Base-by-base conservation (phyloP, 1,140 invertebrate genomes). In the Conus ventricosus region DNA sequence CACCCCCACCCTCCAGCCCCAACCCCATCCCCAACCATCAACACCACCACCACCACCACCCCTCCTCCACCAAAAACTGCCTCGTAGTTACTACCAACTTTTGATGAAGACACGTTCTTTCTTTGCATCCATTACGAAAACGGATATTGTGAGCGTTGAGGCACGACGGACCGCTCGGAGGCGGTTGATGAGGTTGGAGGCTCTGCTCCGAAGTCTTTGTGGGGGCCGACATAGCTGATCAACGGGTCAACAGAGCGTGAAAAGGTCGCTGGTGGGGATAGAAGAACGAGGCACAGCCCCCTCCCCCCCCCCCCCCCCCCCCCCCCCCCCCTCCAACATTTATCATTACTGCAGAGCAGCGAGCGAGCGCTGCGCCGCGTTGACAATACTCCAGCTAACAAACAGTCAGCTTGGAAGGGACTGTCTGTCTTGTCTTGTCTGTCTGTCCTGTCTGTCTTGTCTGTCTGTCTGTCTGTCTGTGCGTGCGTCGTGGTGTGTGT, bases 101-200 rank as follows among this genome's bases (percentile, higher is more conserved):
- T 71, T 71, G 67, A 71, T 71, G 25, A 78, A 11, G 76, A 51
- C 25, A 78, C 76, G 39, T 27, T 78, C 80, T 53, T 55, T 81
- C 80, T 53, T 39, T 54, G 80, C 80, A 54, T 51, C 39, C 27
- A 81, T 81, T 81, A 53, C 80, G 39, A 53, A 81, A 81, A 81
- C 80, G 80, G 80, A 81, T 81, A 81, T 81, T 81, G 80, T 81
- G 80, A 81, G 80, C 80, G 80, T 81, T 55, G 80, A 81, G 13
- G 80, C 80, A 17, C 11, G 39, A 81, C 80, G 0, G 13, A 54
- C 80, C 51, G 80, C 80, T 81, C 80, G 80, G 80, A 54, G 54
- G 80, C 80, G 80, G 80, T 81, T 81, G 80, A 81, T 81, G 80
- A 81, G 15, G 80, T 81, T 23, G 11, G 15, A n/a, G 17, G 13